A percentile compares a stretch with the other conserved stretches of the same genome.
phyloP scores from a whole-genome alignment of 2,797 vertebrate genomes.

The Spatula clypeata region DNA sequence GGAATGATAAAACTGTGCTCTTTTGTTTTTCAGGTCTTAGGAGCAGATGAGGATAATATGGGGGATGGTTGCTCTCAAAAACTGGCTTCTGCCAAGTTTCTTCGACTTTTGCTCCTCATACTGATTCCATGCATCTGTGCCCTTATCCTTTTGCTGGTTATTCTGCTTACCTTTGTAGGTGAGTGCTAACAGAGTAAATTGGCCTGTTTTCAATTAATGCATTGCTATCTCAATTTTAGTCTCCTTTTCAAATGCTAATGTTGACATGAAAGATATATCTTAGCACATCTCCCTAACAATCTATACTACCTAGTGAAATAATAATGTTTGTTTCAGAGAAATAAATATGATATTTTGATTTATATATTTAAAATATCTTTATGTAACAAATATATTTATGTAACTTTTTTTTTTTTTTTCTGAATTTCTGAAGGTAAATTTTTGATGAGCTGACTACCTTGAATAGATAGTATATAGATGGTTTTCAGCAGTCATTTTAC shows the following conservation, averaged over 20 bases:
- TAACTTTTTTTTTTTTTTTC: background rate
- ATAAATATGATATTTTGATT: background rate
- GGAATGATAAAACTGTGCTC: background rate
- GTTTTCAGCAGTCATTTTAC: background rate
- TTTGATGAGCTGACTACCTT: background rate
- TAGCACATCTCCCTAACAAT: background rate
- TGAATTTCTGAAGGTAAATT: background rate
- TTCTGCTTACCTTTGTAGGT: constrained; percentile 87
- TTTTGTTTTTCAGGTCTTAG: constrained; percentile 79
- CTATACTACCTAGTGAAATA: background rate
- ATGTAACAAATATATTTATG: fast-evolving
- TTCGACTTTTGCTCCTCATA: constrained; percentile 85
- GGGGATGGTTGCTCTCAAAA: constrained; percentile 86
- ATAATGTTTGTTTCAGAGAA: background rate
- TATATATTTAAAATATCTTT: background rate
- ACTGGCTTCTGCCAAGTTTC: constrained; percentile 81
- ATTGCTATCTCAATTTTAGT: too few relatives aligned
- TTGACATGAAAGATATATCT: background rate
- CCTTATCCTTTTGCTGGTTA: constrained; percentile 84
- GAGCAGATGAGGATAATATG: constrained; percentile 83
- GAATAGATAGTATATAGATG: background rate
- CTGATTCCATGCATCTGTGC: constrained; percentile 88
- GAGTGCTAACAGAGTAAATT: constrained; percentile 52
- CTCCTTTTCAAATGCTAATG: background rate
- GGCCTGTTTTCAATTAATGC: background rate